A percentile compares a stretch with the other conserved stretches of the same genome.
phyloP scores from a whole-genome alignment of 2,113 vertebrate species.

The Sminthopsis crassicaudata region DNA sequence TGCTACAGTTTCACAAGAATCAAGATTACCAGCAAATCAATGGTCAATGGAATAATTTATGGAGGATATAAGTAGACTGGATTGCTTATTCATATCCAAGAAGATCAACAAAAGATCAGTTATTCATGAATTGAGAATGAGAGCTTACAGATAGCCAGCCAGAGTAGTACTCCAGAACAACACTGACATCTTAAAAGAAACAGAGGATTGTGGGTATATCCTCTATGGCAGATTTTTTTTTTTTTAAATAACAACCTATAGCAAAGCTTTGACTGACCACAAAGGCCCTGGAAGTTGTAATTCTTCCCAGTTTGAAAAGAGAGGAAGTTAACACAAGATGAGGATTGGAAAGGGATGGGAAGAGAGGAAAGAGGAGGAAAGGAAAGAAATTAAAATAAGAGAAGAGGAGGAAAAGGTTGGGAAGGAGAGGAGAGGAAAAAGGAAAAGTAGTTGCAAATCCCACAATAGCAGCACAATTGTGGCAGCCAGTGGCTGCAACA shows the following conservation, averaged over 20 bases:
- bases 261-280: neutral
- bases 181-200: neutral
- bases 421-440: neutral
- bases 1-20: neutral
- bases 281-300: neutral
- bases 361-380: no score
- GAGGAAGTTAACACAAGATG: neutral
- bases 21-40: neutral
- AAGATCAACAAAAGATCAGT: neutral
- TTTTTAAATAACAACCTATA: neutral
- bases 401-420: no score
- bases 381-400: no score
- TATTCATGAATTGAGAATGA: neutral
- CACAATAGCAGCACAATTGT: neutral
- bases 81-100: neutral
- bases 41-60: neutral
- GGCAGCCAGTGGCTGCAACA: neutral
- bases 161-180: neutral
- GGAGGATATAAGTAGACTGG: neutral
- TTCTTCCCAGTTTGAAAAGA: neutral
- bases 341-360: neutral
- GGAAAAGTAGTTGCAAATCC: neutral
- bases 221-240: neutral
- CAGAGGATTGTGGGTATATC: neutral
- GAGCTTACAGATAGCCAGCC: neutral